phyloP scores from a whole-genome alignment of 2,113 vertebrate species.

The Mirza zaza region DNA sequence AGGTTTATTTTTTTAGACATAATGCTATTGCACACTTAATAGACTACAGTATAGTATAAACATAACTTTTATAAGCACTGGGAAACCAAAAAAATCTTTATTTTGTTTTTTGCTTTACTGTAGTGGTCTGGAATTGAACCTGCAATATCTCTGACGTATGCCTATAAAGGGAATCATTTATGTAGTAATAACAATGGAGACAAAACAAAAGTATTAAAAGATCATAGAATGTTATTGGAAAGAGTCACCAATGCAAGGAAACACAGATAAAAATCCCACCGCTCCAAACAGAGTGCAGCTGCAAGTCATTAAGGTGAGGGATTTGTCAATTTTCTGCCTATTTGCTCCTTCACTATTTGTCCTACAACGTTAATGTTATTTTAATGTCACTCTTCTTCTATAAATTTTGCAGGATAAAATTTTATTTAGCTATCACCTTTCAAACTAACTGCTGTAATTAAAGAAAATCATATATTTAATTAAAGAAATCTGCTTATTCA shows the following conservation, averaged over 20 bases:
- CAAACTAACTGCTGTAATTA: slow-evolving; percentile 73
- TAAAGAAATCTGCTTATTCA: slow-evolving; percentile 63
- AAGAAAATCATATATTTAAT: slow-evolving; percentile 73
- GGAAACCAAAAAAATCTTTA: background rate
- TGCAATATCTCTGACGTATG: background rate
- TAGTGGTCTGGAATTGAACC: background rate
- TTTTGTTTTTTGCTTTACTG: background rate
- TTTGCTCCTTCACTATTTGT: slow-evolving; percentile 65
- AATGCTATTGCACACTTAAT: background rate
- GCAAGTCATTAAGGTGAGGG: slow-evolving; percentile 45
- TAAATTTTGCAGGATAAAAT: slow-evolving; percentile 73
- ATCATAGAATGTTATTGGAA: slow-evolving; percentile 7
- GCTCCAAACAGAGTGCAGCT: background rate
- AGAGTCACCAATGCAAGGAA: slow-evolving; percentile 46
- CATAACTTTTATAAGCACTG: background rate
- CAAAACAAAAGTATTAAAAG: slow-evolving; percentile 48
- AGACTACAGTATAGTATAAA: background rate
- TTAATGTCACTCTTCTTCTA: slow-evolving; percentile 64
- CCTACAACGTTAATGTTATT: slow-evolving; percentile 65
- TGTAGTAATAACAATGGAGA: background rate
- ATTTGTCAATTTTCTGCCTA: slow-evolving; percentile 65
- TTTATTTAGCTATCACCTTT: slow-evolving; percentile 75
- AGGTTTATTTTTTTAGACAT: background rate
- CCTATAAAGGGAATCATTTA: background rate
- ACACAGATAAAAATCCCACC: slow-evolving; percentile 13